Conservation (phyloP, 1,140 invertebrate genomes). For the Oreohelix idahoensis region DNA sequence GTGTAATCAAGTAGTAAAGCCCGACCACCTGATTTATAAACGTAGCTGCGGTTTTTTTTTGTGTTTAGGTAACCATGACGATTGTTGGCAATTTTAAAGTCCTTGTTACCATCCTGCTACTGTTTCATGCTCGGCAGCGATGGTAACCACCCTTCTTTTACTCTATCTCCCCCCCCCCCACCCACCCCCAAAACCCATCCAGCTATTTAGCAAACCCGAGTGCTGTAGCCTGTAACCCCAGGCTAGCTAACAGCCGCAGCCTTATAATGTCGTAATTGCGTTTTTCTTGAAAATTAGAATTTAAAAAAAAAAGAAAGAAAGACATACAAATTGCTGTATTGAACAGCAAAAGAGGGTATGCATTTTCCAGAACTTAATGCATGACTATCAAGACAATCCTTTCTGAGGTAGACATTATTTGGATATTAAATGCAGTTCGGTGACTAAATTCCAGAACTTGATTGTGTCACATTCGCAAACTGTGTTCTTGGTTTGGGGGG, state of each 20-base stretch:
- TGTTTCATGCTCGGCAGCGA: too few relatives aligned
- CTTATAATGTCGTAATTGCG: not conserved
- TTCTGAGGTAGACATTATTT: not conserved
- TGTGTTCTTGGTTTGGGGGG: too few relatives aligned
- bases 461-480: too few relatives aligned
- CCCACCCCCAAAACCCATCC: not conserved
- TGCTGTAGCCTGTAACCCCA: not conserved
- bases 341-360: not conserved
- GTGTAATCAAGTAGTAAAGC: too few relatives aligned
- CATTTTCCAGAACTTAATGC: slow-evolving; percentile 10
- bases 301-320: not conserved
- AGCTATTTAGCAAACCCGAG: not conserved
- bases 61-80: too few relatives aligned
- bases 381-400: not conserved
- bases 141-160: too few relatives aligned
- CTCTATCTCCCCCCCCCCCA: too few relatives aligned
- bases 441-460: too few relatives aligned
- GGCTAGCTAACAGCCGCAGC: too few relatives aligned
- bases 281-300: not conserved
- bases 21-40: too few relatives aligned
- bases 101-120: not conserved
- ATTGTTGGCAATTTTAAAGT: too few relatives aligned
- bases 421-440: not conserved
- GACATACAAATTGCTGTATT: not conserved
- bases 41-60: too few relatives aligned